These are phyloP conservation scores for Phengaris arion DNA, from an alignment of 2,888 invertebrate genomes.

Conservation along the genomic window DNA sequence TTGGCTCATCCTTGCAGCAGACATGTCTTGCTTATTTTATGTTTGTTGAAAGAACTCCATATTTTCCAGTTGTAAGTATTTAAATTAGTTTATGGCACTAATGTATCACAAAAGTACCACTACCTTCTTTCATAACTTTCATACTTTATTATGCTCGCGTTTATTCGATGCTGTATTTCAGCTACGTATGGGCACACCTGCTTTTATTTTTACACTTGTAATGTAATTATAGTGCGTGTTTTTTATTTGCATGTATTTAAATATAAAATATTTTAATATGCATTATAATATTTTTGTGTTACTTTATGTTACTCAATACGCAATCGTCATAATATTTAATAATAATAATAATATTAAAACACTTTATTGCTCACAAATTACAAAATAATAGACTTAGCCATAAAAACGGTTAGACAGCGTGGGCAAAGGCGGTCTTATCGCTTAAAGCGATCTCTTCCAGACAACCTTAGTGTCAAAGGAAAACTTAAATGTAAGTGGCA, in stretches of 20 bases:
- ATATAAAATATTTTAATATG: not conserved
- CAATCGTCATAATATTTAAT: too few relatives aligned
- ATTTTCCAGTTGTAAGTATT: conserved; percentile 37
- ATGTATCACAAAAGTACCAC: conserved; percentile 30
- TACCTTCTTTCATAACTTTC: conserved; percentile 8
- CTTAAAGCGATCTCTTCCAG: too few relatives aligned
- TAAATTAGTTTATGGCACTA: conserved; percentile 32
- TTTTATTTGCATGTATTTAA: not conserved
- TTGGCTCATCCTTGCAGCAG: conserved; percentile 60
- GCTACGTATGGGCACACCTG: not conserved
- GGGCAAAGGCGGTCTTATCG: too few relatives aligned
- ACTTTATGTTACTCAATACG: too few relatives aligned
- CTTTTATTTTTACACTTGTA: not conserved
- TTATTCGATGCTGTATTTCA: not conserved
- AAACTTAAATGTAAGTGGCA: too few relatives aligned
- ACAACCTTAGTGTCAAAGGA: too few relatives aligned
- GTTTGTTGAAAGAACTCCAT: conserved; percentile 40
- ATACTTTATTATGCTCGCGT: not conserved
- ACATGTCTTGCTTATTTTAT: conserved; percentile 55
- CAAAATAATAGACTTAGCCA: too few relatives aligned
- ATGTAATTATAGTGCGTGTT: not conserved
- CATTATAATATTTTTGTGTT: not conserved
- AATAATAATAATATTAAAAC: too few relatives aligned
- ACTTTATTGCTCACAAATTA: too few relatives aligned
- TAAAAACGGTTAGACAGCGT: too few relatives aligned